These are phyloP conservation scores for Trinorchestia longiramus DNA, from an alignment of 1,140 invertebrate species.

Conservation along the genomic window DNA sequence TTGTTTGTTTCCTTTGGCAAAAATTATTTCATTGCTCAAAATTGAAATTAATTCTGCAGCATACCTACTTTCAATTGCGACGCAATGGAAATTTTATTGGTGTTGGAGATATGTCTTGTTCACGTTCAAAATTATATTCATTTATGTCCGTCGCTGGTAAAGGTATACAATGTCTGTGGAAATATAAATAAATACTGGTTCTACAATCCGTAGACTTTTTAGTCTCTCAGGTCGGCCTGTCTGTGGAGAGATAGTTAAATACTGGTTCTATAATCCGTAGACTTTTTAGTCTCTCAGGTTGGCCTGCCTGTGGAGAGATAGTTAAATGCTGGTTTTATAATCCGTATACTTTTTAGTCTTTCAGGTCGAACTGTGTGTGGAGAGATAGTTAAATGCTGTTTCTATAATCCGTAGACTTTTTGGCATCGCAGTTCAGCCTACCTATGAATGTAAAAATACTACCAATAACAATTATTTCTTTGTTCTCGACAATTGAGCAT, in stretches of 20 bases:
- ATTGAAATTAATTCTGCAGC: too few species aligned
- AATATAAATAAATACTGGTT: background rate
- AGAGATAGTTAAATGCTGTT: background rate
- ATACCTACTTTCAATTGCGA: too few species aligned
- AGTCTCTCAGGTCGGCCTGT: background rate
- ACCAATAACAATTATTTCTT: too few species aligned
- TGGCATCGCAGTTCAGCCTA: background rate
- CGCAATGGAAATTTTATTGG: too few species aligned
- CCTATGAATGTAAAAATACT: too few species aligned
- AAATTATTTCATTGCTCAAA: too few species aligned
- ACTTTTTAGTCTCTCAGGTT: background rate
- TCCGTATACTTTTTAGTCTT: background rate
- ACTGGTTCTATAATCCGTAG: background rate
- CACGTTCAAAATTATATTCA: too few species aligned
- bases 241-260: background rate
- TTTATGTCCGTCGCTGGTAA: too few species aligned
- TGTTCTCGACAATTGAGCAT: too few species aligned
- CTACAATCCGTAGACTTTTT: background rate
- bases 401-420: background rate
- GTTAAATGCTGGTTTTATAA: background rate
- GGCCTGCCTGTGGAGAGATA: background rate
- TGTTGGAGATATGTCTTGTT: too few species aligned
- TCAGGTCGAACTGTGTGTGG: background rate
- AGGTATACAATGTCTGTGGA: background rate
- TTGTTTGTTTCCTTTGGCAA: too few species aligned